phyloP scores from a whole-genome alignment of 2,797 vertebrate species.

The Lophius americanus region DNA sequence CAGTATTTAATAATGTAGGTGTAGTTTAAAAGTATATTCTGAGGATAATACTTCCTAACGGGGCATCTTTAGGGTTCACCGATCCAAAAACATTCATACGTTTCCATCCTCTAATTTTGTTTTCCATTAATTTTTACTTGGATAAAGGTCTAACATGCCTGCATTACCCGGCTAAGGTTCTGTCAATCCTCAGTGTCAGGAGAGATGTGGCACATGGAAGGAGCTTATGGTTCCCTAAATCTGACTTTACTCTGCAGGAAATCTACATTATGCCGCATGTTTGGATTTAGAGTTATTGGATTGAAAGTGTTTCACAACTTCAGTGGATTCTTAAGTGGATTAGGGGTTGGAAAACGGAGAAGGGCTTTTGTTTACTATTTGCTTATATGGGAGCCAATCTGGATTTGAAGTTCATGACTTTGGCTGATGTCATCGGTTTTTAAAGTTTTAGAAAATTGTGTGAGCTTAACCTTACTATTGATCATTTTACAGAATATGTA shows the following conservation, averaged over 20 bases:
- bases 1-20: too few relatives aligned
- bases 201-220: conserved; percentile 4
- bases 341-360: conserved; percentile 29
- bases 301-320: conserved; percentile 33
- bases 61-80: too few relatives aligned
- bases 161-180: not conserved
- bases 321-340: conserved; percentile 28
- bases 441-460: too few relatives aligned
- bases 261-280: not conserved
- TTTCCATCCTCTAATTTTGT: too few relatives aligned
- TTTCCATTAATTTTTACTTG: too few relatives aligned
- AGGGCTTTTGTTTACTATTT: conserved; percentile 2
- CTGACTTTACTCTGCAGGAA: conserved; percentile 21
- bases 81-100: too few relatives aligned
- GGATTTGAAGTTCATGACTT: not conserved
- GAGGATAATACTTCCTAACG: too few relatives aligned
- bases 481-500: too few relatives aligned
- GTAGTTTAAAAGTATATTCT: too few relatives aligned
- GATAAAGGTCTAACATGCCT: too few relatives aligned
- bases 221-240: conserved; percentile 21
- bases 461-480: too few relatives aligned
- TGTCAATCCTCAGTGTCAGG: not conserved
- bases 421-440: not conserved
- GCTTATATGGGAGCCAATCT: not conserved
- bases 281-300: conserved; percentile 5